Evolutionary conservation across 1,140 invertebrate genomes (phyloP), one percentile per base, ranked within the genome.

Genomic region (Heliothis virescens): DNA sequence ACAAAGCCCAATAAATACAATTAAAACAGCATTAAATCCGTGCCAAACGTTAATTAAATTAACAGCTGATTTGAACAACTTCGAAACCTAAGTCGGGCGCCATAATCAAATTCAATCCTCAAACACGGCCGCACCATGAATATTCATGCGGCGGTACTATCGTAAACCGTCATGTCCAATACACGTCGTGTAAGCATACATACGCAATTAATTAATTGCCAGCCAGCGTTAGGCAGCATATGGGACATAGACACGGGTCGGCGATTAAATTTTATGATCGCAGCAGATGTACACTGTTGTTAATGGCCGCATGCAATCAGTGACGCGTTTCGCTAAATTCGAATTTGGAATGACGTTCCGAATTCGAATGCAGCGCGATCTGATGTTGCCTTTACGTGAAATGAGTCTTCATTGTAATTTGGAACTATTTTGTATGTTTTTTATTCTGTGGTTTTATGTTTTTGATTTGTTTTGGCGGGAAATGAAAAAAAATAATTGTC

Each of bases 221-320:
- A 89, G 76, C 86, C 85, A 88, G 86, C 89, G 85, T 86, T 89
- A 77, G 86, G 82, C 85, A 85, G 79, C 89, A 91, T 86, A 83
- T 91, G 91, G 83, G 79, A 53, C 85, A 86, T 85, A 83, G 87
- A 88, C 86, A 88, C 85, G 84, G 80, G 79, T 80, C 82, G 89
- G 80, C 89, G 90, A 85, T 92, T 91, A 92, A 89, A 87, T 91
- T 92, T 92, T 92, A 92, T 90, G 91, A 86, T 86, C 83, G 82
- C 78, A 82, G 81, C 86, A 91, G 86, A 90, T 89, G 89, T 87
- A 85, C 83, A 78, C 71, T 80, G 83, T 85, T 87, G 87, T 87
- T 90, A 89, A 87, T 88, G 83, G 88, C 85, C 75, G 84, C 80
- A 83, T 87, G 83, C 87, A 82, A 83, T 87, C 82, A 79, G 80